These are phyloP conservation scores for Ectemnius continuus DNA, from an alignment of 2,888 invertebrate genomes.

Conservation along the genomic window DNA sequence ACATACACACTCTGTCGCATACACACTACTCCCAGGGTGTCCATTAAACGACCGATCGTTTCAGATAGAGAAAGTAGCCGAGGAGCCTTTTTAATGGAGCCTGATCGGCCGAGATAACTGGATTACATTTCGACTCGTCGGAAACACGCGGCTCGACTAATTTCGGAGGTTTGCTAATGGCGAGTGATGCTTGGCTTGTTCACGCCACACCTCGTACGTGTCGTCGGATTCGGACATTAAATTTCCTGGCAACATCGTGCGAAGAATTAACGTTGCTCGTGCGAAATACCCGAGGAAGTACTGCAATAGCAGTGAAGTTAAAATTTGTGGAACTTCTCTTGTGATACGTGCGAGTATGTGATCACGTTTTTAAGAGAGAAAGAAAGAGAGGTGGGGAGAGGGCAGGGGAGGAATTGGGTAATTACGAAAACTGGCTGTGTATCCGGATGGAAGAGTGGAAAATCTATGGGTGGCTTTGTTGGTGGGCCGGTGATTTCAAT, in stretches of 20 bases:
- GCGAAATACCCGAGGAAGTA: too few species aligned
- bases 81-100: constrained; percentile 58
- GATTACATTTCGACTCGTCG: constrained; percentile 54
- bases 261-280: too few species aligned
- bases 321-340: too few species aligned
- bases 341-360: too few species aligned
- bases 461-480: constrained; percentile 37
- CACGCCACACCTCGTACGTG: constrained; percentile 1
- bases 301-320: too few species aligned
- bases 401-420: background rate
- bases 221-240: background rate
- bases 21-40: constrained; percentile 49
- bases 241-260: too few species aligned
- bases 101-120: constrained; percentile 62
- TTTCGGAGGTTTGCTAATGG: constrained; percentile 25
- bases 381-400: background rate
- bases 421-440: background rate
- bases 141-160: constrained; percentile 41
- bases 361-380: too few species aligned
- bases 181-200: too few species aligned
- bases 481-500: constrained; percentile 70
- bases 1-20: too few species aligned
- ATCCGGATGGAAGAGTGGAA: background rate
- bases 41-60: constrained; percentile 63
- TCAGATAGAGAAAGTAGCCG: constrained; percentile 62